These are phyloP conservation scores for Hirtodrosophila trivittata DNA, from an alignment of 2,888 invertebrate genomes.

Conservation along the genomic window DNA sequence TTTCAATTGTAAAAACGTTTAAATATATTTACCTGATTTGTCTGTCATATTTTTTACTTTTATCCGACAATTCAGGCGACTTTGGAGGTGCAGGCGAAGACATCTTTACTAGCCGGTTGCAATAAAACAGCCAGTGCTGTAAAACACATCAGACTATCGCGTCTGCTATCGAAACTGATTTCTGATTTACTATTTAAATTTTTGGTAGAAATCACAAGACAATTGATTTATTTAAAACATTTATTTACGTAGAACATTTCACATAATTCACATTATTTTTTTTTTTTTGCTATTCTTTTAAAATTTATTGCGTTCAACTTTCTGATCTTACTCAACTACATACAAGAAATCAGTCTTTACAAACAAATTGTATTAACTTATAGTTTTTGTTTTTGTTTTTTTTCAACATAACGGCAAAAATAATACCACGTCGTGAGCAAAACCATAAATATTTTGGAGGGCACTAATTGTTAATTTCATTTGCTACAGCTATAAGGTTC, in stretches of 20 bases:
- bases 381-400: conserved; percentile 19
- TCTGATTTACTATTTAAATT: too few species aligned
- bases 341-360: conserved; percentile 77
- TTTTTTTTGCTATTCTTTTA: conserved; percentile 20
- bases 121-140: conserved; percentile 50
- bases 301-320: conserved; percentile 56
- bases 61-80: conserved; percentile 88
- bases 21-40: conserved; percentile 86
- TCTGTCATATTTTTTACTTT: conserved; percentile 90
- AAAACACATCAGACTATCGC: conserved; percentile 6
- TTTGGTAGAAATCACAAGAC: too few species aligned
- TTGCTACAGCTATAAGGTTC: conserved; percentile 13
- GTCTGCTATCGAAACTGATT: conserved; percentile 27
- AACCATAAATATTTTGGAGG: conserved; percentile 40
- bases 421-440: conserved; percentile 71
- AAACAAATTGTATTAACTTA: conserved; percentile 72
- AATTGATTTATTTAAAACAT: conserved; percentile 56
- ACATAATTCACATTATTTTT: conserved; percentile 34
- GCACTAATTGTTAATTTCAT: conserved; percentile 29
- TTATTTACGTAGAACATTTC: conserved; percentile 65
- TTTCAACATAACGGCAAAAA: conserved; percentile 46
- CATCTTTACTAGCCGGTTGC: conserved; percentile 75
- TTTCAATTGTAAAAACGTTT: too few species aligned
- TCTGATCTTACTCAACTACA: conserved; percentile 50
- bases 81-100: conserved; percentile 84